These are phyloP conservation scores for Vidua macroura DNA, from an alignment of 2,113 vertebrate species.

Conservation along the genomic window DNA sequence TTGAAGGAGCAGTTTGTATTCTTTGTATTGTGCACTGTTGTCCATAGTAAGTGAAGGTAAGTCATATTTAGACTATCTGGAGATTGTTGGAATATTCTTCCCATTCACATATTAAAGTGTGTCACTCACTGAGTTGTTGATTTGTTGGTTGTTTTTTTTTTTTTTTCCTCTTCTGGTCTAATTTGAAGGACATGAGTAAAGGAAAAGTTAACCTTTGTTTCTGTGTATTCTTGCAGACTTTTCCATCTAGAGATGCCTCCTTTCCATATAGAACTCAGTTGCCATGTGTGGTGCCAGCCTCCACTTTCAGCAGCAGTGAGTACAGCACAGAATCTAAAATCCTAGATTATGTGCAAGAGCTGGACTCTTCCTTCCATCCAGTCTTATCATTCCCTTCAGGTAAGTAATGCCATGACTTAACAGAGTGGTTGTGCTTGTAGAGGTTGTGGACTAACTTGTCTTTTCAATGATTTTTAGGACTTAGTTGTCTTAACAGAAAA, in stretches of 20 bases:
- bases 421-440: neutral
- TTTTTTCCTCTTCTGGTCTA: neutral
- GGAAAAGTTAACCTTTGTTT: neutral
- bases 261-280: constrained; percentile 59
- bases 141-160: neutral
- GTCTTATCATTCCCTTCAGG: constrained; percentile 78
- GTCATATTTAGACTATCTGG: neutral
- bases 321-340: constrained; percentile 35
- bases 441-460: neutral
- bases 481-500: neutral
- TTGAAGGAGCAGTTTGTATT: neutral
- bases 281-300: constrained; percentile 14
- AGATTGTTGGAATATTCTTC: neutral
- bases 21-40: neutral
- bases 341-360: constrained; percentile 63
- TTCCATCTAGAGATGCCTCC: constrained; percentile 43
- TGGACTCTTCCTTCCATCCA: constrained; percentile 74
- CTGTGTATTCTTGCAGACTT: constrained; percentile 64
- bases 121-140: neutral
- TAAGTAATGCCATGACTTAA: constrained; percentile 31
- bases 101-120: neutral
- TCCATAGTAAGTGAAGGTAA: neutral
- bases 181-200: neutral
- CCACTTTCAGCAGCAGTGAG: constrained; percentile 28
- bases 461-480: neutral